Percentiles rank a stretch among this genome's conserved stretches.
These are phyloP conservation scores for Dicaeum eximium DNA, from an alignment of 2,113 vertebrate genomes.

Conservation along the genomic window DNA sequence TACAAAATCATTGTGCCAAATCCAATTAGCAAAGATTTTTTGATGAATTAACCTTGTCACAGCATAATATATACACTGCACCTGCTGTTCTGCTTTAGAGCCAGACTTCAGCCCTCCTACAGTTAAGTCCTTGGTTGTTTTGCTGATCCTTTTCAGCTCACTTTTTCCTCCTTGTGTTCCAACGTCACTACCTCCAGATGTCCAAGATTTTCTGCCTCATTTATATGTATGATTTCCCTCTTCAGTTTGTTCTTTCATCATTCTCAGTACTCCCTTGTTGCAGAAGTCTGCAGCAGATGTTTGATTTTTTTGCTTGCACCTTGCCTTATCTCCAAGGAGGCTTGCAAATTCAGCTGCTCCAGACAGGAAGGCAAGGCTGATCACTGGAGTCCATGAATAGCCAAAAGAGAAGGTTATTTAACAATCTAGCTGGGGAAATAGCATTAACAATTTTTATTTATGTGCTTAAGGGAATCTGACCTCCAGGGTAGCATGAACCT, in stretches of 20 bases:
- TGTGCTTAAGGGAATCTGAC: neutral
- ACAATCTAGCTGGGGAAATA: neutral
- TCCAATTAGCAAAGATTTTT: slow-evolving; percentile 50
- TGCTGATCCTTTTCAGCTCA: slow-evolving; percentile 22
- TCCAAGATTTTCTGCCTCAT: slow-evolving; percentile 32
- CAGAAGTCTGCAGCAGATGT: slow-evolving; percentile 15
- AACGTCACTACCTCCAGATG: slow-evolving; percentile 20
- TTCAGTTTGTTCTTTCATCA: slow-evolving; percentile 29
- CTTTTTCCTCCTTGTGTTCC: slow-evolving; percentile 5
- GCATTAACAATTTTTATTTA: neutral
- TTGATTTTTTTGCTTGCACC: slow-evolving; percentile 7
- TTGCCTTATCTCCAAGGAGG: neutral
- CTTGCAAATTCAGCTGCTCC: neutral
- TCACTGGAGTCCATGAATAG: neutral
- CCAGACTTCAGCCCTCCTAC: slow-evolving; percentile 25
- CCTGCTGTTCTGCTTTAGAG: slow-evolving; percentile 8
- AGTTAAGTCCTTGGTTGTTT: neutral
- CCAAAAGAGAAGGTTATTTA: neutral
- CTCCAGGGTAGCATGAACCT: neutral
- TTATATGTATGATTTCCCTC: slow-evolving; percentile 28
- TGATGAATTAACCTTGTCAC: slow-evolving; percentile 45
- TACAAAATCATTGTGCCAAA: slow-evolving; percentile 23
- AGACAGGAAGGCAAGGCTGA: neutral
- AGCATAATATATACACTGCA: neutral
- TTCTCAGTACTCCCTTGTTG: neutral